Evolutionary conservation across 2,797 vertebrate species (phyloP).

Genomic region (Galagoides demidoff): DNA sequence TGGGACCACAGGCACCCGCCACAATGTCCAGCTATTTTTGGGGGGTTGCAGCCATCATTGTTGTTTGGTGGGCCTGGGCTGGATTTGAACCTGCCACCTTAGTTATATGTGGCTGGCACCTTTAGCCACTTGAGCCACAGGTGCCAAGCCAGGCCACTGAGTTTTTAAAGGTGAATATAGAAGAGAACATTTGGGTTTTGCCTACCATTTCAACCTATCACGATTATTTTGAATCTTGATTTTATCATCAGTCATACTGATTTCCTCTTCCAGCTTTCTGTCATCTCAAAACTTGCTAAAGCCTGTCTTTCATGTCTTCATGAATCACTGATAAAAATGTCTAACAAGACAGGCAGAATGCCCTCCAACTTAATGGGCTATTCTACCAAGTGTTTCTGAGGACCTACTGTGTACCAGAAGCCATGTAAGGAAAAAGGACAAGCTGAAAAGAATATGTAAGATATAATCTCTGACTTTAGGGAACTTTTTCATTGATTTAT

Average conservation of each 20-base stretch:
- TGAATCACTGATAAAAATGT: neutral
- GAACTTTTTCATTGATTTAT: neutral
- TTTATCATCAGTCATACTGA: constrained; percentile 60
- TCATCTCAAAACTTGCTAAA: constrained; percentile 19
- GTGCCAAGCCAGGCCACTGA: neutral
- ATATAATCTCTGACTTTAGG: neutral
- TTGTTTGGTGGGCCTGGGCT: too few species aligned
- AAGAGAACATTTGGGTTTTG: constrained; percentile 53
- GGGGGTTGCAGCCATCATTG: too few species aligned
- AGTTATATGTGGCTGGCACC: too few species aligned
- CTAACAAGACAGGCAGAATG: neutral
- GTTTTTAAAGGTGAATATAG: constrained; percentile 48
- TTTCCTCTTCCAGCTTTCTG: constrained; percentile 44
- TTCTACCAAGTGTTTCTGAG: constrained; percentile 35
- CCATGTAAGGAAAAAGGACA: neutral
- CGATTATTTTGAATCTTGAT: constrained; percentile 61
- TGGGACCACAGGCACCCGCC: too few species aligned
- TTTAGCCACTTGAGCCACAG: too few species aligned
- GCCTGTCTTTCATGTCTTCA: neutral
- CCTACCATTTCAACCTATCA: constrained; percentile 43
- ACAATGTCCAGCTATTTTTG: too few species aligned
- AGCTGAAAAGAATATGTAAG: neutral
- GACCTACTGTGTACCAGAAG: constrained; percentile 13
- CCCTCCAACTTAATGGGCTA: neutral
- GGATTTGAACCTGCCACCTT: too few species aligned